phyloP scores from a whole-genome alignment of 2,113 vertebrate genomes.

The Aphelocoma coerulescens region DNA sequence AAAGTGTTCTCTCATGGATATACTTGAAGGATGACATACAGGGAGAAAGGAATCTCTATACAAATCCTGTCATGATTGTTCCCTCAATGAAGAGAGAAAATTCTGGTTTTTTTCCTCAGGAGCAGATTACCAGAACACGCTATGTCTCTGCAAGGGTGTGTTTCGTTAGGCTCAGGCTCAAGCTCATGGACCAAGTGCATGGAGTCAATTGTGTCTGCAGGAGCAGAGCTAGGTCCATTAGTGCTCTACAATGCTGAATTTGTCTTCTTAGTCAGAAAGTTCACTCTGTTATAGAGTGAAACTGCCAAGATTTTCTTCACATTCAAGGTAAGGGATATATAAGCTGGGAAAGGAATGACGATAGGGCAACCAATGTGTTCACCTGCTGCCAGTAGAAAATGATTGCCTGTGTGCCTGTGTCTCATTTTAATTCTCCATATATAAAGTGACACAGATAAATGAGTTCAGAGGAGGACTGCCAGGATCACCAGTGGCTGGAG shows the following conservation, averaged over 20 bases:
- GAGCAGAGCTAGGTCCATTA: neutral
- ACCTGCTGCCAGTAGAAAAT: neutral
- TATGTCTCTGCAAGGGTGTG: neutral
- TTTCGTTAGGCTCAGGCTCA: neutral
- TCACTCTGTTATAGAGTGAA: neutral
- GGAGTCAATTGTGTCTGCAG: neutral
- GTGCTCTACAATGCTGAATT: neutral
- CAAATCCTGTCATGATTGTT: neutral
- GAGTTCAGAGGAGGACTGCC: neutral
- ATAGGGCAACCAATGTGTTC: rapidly evolving
- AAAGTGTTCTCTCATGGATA: neutral
- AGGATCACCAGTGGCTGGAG: neutral
- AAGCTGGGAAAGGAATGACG: neutral
- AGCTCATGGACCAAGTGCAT: neutral
- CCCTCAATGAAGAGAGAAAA: neutral
- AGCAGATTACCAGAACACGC: rapidly evolving
- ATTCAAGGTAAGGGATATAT: neutral
- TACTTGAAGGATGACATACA: neutral
- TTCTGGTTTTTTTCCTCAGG: rapidly evolving
- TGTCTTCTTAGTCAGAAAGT: neutral
- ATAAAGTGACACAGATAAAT: neutral
- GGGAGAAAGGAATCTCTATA: neutral
- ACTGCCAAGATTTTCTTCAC: neutral
- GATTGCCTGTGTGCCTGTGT: rapidly evolving
- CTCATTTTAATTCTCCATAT: neutral